A percentile compares a stretch with the other conserved stretches of the same genome.
Evolutionary conservation across 2,113 vertebrate genomes (phyloP).

Genomic region (Abramis brama): DNA sequence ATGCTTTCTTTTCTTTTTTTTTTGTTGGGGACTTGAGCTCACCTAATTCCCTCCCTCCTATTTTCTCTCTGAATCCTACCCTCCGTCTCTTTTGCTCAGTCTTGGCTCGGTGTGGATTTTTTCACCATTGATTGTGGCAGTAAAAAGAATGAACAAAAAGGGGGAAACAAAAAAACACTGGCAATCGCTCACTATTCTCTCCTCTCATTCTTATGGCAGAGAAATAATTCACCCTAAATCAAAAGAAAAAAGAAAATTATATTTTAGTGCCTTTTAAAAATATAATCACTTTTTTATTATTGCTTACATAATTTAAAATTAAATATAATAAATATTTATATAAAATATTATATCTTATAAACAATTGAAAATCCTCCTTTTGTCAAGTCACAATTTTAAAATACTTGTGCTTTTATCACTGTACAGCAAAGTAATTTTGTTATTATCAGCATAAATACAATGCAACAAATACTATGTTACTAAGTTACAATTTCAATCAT

Average conservation of each 20-base stretch:
- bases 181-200: background rate
- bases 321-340: background rate
- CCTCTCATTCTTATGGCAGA: background rate
- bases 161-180: background rate
- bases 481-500: background rate
- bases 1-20: conserved; percentile 34
- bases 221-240: background rate
- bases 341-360: background rate
- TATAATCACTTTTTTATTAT: background rate
- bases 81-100: background rate
- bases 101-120: conserved; percentile 44
- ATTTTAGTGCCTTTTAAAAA: background rate
- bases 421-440: no score
- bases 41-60: conserved; percentile 16
- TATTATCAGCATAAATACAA: no score
- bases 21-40: background rate
- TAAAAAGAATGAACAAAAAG: conserved; percentile 59
- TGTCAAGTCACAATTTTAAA: background rate
- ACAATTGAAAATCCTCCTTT: background rate
- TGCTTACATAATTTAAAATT: background rate
- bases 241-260: no score
- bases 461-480: no score
- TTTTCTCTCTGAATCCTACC: conserved; percentile 7
- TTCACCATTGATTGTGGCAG: conserved; percentile 61
- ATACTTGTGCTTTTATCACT: background rate